Percentiles rank a stretch among this genome's conserved stretches.
Conservation (phyloP, 2,888 invertebrate genomes). For the Odontothrips loti region DNA sequence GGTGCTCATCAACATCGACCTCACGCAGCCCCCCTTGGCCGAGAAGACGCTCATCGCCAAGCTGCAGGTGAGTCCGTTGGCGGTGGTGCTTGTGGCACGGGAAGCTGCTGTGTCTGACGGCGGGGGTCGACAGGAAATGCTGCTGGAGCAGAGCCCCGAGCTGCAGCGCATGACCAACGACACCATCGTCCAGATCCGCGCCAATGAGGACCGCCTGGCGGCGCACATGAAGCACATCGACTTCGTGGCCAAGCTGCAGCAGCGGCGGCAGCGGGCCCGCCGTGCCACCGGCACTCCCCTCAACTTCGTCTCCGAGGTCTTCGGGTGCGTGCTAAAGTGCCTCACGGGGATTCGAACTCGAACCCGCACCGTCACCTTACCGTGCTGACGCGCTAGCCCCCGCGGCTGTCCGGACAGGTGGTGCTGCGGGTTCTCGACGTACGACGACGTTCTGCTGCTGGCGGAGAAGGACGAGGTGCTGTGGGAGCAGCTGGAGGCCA, state of each 20-base stretch:
- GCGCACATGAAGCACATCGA: background rate
- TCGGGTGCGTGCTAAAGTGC: too few species aligned
- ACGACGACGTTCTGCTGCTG: background rate
- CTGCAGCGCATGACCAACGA: background rate
- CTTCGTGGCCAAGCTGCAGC: background rate
- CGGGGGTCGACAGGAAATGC: background rate
- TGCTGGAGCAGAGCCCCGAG: background rate
- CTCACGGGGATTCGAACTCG: too few species aligned
- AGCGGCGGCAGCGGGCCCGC: too few species aligned
- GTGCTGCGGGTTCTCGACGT: slow-evolving; percentile 6
- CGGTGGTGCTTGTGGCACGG: background rate
- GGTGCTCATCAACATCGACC: background rate
- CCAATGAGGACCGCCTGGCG: background rate
- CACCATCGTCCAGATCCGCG: background rate
- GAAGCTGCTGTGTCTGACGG: too few species aligned
- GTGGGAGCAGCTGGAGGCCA: background rate
- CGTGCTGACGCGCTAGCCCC: too few species aligned
- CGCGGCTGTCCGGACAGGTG: background rate
- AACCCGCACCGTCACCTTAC: too few species aligned
- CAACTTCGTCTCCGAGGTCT: too few species aligned
- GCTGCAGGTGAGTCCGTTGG: background rate
- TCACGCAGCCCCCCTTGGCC: background rate
- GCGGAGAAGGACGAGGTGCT: background rate
- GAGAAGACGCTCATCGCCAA: background rate
- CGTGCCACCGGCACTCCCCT: too few species aligned